Evolutionary conservation across 2,888 invertebrate genomes (phyloP).

Genomic region (Dugesia japonica): DNA sequence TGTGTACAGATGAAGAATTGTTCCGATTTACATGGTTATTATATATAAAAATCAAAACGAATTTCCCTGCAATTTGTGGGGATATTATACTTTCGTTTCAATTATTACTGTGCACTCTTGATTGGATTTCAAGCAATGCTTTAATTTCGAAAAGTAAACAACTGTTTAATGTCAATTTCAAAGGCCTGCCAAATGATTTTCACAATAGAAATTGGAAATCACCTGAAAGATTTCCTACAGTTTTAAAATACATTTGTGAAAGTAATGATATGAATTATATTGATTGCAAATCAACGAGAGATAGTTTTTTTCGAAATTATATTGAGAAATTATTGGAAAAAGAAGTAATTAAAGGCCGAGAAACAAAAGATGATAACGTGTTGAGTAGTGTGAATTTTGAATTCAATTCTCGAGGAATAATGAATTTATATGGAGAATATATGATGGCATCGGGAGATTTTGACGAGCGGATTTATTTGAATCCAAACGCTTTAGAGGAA

Average conservation of each 20-base stretch:
- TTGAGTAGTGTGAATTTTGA: constrained; percentile 33
- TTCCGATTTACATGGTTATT: constrained; percentile 86
- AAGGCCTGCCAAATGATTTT: constrained; percentile 52
- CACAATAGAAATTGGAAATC: constrained; percentile 32
- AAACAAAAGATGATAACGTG: constrained; percentile 28
- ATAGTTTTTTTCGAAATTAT: constrained; percentile 33
- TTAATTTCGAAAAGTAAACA: constrained; percentile 64
- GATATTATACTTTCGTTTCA: constrained; percentile 86
- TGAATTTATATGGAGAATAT: constrained; percentile 72
- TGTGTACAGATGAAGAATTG: constrained; percentile 65
- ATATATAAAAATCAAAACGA: constrained; percentile 61
- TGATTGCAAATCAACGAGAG: constrained; percentile 32
- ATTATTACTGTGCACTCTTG: constrained; percentile 71
- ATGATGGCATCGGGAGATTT: constrained; percentile 78
- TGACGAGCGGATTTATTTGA: constrained; percentile 83
- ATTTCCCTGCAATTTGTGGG: constrained; percentile 68
- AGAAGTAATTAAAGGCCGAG: constrained; percentile 28
- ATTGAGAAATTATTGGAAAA: constrained; percentile 34
- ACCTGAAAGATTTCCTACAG: constrained; percentile 26
- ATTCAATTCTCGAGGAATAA: constrained; percentile 49
- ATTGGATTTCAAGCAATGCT: constrained; percentile 64
- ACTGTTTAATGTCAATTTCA: constrained; percentile 66
- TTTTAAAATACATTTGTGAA: constrained; percentile 31
- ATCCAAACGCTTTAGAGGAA: constrained; percentile 55
- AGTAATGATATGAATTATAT: constrained; percentile 34